These are phyloP conservation scores for Xiphophorus birchmanni DNA, from an alignment of 2,797 vertebrate species.

Conservation along the genomic window DNA sequence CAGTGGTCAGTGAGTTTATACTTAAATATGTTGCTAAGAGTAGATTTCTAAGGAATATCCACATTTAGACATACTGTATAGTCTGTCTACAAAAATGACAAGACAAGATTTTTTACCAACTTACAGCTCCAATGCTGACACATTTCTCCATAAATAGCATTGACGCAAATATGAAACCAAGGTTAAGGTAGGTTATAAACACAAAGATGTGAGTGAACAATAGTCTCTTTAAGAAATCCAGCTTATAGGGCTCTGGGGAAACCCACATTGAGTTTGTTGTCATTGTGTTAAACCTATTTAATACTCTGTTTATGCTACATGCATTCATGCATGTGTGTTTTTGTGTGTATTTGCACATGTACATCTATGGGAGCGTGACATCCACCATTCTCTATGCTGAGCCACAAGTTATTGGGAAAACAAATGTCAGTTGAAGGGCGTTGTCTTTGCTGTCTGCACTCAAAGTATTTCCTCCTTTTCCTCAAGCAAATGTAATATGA, in stretches of 20 bases:
- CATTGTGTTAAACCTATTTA: slow-evolving; percentile 60
- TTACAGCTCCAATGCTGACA: not conserved
- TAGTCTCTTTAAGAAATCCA: slow-evolving; percentile 48
- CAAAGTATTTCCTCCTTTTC: slow-evolving; percentile 64
- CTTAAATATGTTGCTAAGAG: not conserved
- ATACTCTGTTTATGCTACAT: slow-evolving; percentile 53
- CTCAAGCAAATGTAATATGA: slow-evolving; percentile 78
- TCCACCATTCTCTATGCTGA: slow-evolving; percentile 67
- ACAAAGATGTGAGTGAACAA: slow-evolving; percentile 46
- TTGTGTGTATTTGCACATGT: not conserved
- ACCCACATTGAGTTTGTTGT: slow-evolving; percentile 50
- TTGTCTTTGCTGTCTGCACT: slow-evolving; percentile 70
- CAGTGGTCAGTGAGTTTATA: not conserved
- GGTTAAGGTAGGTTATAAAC: slow-evolving; percentile 55
- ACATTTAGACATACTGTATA: not conserved
- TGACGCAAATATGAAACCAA: slow-evolving; percentile 53
- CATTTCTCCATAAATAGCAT: slow-evolving; percentile 17
- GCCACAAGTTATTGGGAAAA: slow-evolving; percentile 78
- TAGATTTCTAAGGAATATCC: not conserved
- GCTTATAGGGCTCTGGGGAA: slow-evolving; percentile 42
- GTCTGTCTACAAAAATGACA: not conserved
- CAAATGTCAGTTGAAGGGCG: slow-evolving; percentile 81
- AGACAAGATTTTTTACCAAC: not conserved
- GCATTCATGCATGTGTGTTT: not conserved
- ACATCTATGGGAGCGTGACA: slow-evolving; percentile 50